Evolutionary conservation across 2,888 invertebrate species (phyloP), one percentile per base, ranked within the genome.

Genomic region (Heliothis peltigera): DNA sequence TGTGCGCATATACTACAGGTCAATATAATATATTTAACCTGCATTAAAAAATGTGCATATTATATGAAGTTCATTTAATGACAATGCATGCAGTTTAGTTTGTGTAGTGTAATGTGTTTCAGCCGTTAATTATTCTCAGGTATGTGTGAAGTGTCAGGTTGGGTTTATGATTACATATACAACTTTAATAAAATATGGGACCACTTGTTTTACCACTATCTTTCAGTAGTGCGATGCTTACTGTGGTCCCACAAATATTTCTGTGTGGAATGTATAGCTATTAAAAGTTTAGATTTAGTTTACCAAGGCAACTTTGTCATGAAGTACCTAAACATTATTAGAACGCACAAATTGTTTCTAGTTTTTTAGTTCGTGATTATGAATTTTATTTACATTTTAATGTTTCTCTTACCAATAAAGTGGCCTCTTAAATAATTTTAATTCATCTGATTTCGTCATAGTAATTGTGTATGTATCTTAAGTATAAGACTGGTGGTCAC

Each of bases 321-420:
- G 46, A 54, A 69, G 57, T 80, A 70, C 35, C 58, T 65, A 59
- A 32, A 47, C 8, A 48, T 51, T 35, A 15, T 35, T 47, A 25
- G 52, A 72, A 62, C 55, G 78, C 78, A 77, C 78, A 79, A 77
- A 71, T 72, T 53, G 49, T 67, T 79, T 71, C 15, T 74, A 74
- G 65, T 60, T 64, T 28, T 64, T 77, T 68, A 74, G 59, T 64
- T 69, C 21, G 25, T 67, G 42, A 53, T 64, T 60, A 55, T 64
- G 47, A 51, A 57, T 46, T 66, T 65, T 56, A 55, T 54, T 62
- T 56, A 49, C 65, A 68, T 62, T 59, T n/a, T 47, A 44, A 63
- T 47, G 60, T 62, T 17, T 69, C 66, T 64, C 54, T 67, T 71
- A 71, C 56, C 64, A 66, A 64, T 73, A 57, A 68, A 68, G 64